Evolutionary conservation across 2,113 vertebrate species (phyloP).

Genomic region (Arvicanthis niloticus): DNA sequence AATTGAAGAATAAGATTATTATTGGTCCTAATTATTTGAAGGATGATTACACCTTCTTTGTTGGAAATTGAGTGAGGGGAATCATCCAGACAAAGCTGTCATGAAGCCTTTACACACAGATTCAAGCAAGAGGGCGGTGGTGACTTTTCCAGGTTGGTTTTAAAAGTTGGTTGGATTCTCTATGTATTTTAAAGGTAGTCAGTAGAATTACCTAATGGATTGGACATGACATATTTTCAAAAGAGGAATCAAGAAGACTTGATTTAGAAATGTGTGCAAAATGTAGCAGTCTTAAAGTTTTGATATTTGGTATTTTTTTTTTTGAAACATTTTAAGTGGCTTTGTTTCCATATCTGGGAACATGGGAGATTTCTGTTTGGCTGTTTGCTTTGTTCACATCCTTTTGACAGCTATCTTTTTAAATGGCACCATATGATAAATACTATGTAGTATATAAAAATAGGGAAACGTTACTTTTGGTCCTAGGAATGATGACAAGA

Average conservation of each 20-base stretch:
- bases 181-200: not conserved
- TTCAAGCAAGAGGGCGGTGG: not conserved
- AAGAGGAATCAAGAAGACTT: not conserved
- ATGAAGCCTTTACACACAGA: not conserved
- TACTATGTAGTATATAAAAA: not conserved
- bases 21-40: not conserved
- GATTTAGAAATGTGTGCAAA: not conserved
- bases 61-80: not conserved
- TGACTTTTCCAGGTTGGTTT: not conserved
- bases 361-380: not conserved
- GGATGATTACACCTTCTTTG: not conserved
- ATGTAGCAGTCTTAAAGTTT: not conserved
- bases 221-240: not conserved
- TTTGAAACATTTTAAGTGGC: not conserved
- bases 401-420: not conserved
- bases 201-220: not conserved
- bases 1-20: not conserved
- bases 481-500: not conserved
- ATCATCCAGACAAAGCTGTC: not conserved
- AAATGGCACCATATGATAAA: not conserved
- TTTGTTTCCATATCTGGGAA: conserved; percentile 1
- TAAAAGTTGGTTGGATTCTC: not conserved
- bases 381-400: not conserved
- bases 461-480: conserved; percentile 7
- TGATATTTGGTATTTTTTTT: not conserved